Evolutionary conservation across 2,113 vertebrate genomes (phyloP).

Genomic region (Aptenodytes forsteri): DNA sequence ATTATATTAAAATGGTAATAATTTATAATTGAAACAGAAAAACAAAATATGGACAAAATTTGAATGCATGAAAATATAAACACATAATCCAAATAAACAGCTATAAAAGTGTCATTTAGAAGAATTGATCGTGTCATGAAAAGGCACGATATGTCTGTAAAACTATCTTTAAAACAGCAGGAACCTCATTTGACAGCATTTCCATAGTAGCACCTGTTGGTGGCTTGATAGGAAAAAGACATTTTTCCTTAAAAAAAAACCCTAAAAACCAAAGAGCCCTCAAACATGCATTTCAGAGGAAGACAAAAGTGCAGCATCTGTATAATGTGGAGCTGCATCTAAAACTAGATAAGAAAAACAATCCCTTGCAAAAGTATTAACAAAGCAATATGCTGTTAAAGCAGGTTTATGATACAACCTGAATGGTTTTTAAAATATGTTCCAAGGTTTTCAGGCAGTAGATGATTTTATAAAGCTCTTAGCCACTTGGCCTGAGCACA

Average conservation of each 20-base stretch:
- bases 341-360: constrained; percentile 23
- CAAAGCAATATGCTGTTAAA: neutral
- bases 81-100: neutral
- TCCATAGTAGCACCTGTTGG: neutral
- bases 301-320: neutral
- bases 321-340: neutral
- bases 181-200: neutral
- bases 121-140: neutral
- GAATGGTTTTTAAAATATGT: neutral
- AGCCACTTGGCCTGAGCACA: neutral
- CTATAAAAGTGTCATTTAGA: neutral
- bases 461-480: neutral
- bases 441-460: neutral
- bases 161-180: neutral
- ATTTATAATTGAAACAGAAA: neutral
- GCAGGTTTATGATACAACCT: neutral
- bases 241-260: neutral
- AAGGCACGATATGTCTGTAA: neutral
- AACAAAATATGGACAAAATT: neutral
- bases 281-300: neutral
- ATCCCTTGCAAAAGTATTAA: neutral
- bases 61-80: neutral
- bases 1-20: neutral
- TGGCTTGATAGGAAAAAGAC: neutral
- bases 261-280: neutral